These are phyloP conservation scores for Drosophila pseudoananassae DNA, from an alignment of 1,140 invertebrate genomes.

Conservation along the genomic window DNA sequence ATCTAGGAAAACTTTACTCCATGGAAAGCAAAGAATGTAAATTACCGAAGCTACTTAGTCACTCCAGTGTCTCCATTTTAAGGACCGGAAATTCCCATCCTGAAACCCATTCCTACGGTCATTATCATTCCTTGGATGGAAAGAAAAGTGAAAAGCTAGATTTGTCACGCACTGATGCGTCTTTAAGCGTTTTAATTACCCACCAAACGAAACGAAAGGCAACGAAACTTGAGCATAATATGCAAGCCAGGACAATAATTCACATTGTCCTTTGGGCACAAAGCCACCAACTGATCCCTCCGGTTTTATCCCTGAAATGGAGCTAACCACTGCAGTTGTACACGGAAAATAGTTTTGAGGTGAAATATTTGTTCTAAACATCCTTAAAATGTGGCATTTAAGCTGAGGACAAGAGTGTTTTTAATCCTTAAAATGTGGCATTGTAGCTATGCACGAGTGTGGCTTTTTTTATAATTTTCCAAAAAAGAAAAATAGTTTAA, in stretches of 20 bases:
- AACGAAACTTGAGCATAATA: conserved; percentile 72
- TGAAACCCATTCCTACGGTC: background rate
- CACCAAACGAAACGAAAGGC: conserved; percentile 60
- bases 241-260: conserved; percentile 80
- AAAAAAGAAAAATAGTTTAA: no score
- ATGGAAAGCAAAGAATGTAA: conserved; percentile 62
- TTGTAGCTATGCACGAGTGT: background rate
- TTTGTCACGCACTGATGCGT: conserved; percentile 83
- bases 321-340: conserved; percentile 30
- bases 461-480: no score
- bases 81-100: conserved; percentile 1
- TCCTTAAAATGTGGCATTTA: no score
- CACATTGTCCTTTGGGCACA: conserved; percentile 74
- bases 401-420: no score
- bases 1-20: conserved; percentile 25
- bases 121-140: background rate
- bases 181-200: conserved; percentile 83
- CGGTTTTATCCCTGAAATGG: conserved; percentile 15
- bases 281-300: conserved; percentile 39
- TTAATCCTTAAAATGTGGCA: background rate
- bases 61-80: conserved; percentile 46
- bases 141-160: conserved; percentile 82
- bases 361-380: no score
- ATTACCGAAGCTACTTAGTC: conserved; percentile 43
- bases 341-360: background rate